These are phyloP conservation scores for Serinus canaria DNA, from an alignment of 2,113 vertebrate species.

Conservation along the genomic window DNA sequence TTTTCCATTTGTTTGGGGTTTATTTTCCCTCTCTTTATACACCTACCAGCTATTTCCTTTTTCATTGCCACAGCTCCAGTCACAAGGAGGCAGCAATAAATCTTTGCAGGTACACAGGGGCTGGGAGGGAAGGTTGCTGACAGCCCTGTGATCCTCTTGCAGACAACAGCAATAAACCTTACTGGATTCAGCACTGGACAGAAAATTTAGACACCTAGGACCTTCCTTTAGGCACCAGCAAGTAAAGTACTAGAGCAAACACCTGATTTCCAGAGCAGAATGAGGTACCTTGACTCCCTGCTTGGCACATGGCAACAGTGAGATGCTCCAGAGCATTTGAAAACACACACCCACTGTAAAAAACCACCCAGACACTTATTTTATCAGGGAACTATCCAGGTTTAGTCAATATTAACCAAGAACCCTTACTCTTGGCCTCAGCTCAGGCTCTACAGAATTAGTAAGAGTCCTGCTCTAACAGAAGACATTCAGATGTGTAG, in stretches of 20 bases:
- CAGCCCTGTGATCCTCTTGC: background rate
- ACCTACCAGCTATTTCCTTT: background rate
- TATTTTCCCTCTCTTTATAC: background rate
- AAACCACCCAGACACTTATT: background rate
- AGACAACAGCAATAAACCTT: background rate
- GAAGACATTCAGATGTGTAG: background rate
- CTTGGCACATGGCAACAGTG: background rate
- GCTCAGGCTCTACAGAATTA: background rate
- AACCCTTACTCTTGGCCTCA: background rate
- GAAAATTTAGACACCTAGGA: background rate
- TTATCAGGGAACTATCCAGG: background rate
- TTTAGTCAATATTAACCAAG: background rate
- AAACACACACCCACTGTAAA: background rate
- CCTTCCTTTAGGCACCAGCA: background rate
- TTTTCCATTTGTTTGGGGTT: background rate
- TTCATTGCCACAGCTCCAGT: background rate
- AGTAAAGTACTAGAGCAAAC: background rate
- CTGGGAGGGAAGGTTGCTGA: background rate
- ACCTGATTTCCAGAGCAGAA: background rate
- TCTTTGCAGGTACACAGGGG: background rate
- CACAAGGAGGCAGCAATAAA: background rate
- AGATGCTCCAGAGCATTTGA: background rate
- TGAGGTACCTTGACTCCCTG: background rate
- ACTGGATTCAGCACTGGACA: background rate
- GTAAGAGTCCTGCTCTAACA: rapidly evolving